Conservation (phyloP, 2,113 vertebrate species). For the Gallinago media region DNA sequence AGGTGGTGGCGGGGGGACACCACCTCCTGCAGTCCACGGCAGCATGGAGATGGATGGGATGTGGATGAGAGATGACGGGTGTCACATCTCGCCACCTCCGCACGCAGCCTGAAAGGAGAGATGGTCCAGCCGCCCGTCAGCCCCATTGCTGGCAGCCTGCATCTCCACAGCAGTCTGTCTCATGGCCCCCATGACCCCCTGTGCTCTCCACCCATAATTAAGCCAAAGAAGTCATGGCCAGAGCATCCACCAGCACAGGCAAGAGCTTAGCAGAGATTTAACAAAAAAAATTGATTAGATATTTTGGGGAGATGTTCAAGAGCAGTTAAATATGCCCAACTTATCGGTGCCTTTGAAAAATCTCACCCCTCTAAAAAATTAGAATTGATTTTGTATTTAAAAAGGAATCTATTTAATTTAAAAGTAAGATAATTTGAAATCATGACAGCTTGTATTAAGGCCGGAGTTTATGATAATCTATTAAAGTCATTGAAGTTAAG, state of each 20-base stretch:
- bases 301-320: slow-evolving; percentile 13
- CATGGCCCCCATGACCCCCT: accelerated
- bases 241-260: neutral
- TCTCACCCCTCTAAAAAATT: slow-evolving; percentile 61
- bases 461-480: slow-evolving; percentile 61
- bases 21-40: neutral
- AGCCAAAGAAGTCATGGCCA: neutral
- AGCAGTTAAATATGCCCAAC: slow-evolving; percentile 42
- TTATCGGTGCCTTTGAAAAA: slow-evolving; percentile 58
- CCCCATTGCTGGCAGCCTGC: neutral
- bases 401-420: slow-evolving; percentile 70
- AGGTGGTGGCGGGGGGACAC: accelerated
- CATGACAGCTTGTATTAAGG: slow-evolving; percentile 59
- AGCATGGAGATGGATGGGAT: neutral
- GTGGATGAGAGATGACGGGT: neutral
- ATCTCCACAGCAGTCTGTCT: neutral
- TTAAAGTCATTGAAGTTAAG: slow-evolving; percentile 58
- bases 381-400: slow-evolving; percentile 74
- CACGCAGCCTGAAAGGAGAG: neutral
- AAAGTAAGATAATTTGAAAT: slow-evolving; percentile 68
- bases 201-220: neutral
- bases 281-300: neutral
- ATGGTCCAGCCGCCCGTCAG: accelerated
- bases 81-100: neutral
- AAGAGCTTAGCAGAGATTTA: slow-evolving; percentile 5